These are phyloP conservation scores for Epinotia nisella DNA, from an alignment of 2,888 invertebrate genomes.

Conservation along the genomic window DNA sequence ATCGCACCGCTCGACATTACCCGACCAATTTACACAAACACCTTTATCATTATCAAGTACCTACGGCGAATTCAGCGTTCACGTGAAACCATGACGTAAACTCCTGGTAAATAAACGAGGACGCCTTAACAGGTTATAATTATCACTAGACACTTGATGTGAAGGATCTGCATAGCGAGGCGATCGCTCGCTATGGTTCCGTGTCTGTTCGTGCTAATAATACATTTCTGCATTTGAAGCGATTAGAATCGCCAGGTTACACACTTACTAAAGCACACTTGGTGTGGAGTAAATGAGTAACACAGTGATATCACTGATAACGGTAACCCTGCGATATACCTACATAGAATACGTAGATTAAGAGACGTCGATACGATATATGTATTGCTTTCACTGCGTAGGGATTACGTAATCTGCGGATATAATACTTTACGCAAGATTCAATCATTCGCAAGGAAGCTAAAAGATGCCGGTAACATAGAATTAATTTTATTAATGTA, in stretches of 20 bases:
- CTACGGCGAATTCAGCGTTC: slow-evolving; percentile 29
- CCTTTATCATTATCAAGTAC: slow-evolving; percentile 40
- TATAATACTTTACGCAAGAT: slow-evolving; percentile 23
- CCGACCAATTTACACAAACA: slow-evolving; percentile 28
- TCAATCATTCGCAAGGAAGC: slow-evolving; percentile 17
- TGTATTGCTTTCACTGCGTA: slow-evolving; percentile 24
- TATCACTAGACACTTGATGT: slow-evolving; percentile 31
- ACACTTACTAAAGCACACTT: neutral
- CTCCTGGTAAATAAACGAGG: slow-evolving; percentile 9
- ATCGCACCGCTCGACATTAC: slow-evolving; percentile 13
- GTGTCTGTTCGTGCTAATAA: slow-evolving; percentile 36
- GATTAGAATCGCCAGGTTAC: slow-evolving; percentile 1
- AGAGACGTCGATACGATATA: slow-evolving; percentile 23
- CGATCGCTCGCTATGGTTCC: slow-evolving; percentile 19
- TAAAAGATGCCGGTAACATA: neutral
- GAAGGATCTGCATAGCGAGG: slow-evolving; percentile 15
- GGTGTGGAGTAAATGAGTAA: slow-evolving; percentile 3
- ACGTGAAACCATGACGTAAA: slow-evolving; percentile 39
- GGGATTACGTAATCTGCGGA: slow-evolving; percentile 20
- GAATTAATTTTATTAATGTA: slow-evolving; percentile 16
- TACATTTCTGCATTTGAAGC: slow-evolving; percentile 25
- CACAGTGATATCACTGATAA: neutral
- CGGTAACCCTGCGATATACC: slow-evolving; percentile 12
- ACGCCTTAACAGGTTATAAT: slow-evolving; percentile 35
- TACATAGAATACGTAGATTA: slow-evolving; percentile 13